Evolutionary conservation across 1,140 invertebrate species (phyloP), one percentile per base, ranked within the genome.

Genomic region (Drosophila aff.): DNA sequence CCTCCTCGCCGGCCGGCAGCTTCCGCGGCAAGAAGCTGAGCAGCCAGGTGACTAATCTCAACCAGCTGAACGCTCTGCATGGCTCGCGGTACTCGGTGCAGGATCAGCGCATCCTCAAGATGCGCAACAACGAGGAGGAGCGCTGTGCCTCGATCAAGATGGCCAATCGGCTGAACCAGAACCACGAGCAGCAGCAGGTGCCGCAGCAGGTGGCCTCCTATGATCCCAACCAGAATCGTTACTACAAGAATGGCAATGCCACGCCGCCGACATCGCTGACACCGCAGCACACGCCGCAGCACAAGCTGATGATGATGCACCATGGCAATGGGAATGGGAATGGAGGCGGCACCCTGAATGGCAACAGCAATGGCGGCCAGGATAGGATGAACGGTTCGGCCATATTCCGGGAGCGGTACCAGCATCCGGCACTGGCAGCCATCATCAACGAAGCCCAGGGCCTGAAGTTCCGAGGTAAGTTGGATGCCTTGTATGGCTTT

Each of bases 151-250:
- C 90, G 15, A 91, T 92, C 13, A 92, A 91, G 59, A 74, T 91
- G 58, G 77, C 86, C 43, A 92, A 93, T 79, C 91, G 89, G 4
- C 62, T 91, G 5, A 91, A 86, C 57, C 81, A 92, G 31, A 93
- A 92, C 36, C 68, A 85, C 13, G 81, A 91, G 21, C 65, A 60
- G 8, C 78, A 52, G 33, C 36, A 52, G 33, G 33, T 50, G 57
- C 36, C 52, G 15, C 62, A 71, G 43, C 74, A 73, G 55, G 71
- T 57, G 53, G 63, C 59, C 64, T 49, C 33, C 41, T 90, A 91
- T 46, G 92, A 93, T 92, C 92, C 92, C 31, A 93, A 93, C 55
- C 92, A 93, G 49, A 93, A 93, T 82, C 91, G 85, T 6, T 93
- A 92, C 65, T 89, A 92, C 44, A 92, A 93, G 38, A 92, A 90